These are phyloP conservation scores for Saguinus imperator DNA, from an alignment of 2,113 vertebrate species.

Conservation along the genomic window DNA sequence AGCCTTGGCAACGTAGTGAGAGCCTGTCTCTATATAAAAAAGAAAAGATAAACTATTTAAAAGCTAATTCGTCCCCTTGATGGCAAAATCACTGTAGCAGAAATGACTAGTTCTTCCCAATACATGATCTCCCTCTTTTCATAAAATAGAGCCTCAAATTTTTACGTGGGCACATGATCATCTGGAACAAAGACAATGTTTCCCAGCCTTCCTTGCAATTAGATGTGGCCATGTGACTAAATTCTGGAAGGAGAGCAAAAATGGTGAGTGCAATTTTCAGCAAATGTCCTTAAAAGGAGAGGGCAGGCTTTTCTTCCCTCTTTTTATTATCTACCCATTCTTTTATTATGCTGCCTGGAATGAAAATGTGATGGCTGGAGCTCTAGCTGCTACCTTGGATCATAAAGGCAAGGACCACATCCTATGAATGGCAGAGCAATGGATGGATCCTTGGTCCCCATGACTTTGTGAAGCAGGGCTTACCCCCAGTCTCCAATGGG, in stretches of 20 bases:
- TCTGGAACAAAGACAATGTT: not conserved
- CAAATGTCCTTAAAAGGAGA: not conserved
- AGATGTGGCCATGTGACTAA: not conserved
- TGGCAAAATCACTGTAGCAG: not conserved
- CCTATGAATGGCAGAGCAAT: not conserved
- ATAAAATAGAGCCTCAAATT: not conserved
- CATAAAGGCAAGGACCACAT: not conserved
- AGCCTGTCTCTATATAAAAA: no score
- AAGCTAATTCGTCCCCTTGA: not conserved
- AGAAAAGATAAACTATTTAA: not conserved
- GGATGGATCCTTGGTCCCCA: not conserved
- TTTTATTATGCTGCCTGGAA: slow-evolving; percentile 24
- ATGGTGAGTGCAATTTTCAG: not conserved
- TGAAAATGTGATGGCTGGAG: not conserved
- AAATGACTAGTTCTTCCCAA: not conserved
- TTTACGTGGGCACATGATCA: not conserved
- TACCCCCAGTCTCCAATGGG: not conserved
- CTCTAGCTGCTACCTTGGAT: not conserved
- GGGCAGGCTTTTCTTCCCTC: not conserved
- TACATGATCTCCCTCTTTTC: not conserved
- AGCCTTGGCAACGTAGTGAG: no score
- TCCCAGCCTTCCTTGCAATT: not conserved
- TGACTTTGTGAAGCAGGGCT: slow-evolving; percentile 20
- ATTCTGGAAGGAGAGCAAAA: not conserved
- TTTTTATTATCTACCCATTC: not conserved